Evolutionary conservation across 2,888 invertebrate species (phyloP).

Genomic region (Camponotus fellah): DNA sequence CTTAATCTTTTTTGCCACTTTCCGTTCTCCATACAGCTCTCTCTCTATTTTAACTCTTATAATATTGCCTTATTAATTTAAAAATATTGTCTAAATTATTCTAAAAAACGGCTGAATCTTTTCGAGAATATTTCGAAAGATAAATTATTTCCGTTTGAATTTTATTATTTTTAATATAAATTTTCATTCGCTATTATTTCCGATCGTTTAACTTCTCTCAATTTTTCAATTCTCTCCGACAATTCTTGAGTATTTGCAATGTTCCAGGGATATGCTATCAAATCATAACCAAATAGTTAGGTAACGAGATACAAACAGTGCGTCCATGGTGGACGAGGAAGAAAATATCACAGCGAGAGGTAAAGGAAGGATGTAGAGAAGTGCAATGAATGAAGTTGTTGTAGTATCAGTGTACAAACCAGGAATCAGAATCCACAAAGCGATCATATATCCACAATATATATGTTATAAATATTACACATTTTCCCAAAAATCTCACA

Average conservation of each 20-base stretch:
- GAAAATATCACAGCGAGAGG: constrained; percentile 57
- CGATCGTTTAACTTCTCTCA: constrained; percentile 24
- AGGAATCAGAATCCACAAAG: constrained; percentile 20
- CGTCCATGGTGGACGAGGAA: constrained; percentile 50
- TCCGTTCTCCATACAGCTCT: neutral
- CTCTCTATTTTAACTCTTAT: neutral
- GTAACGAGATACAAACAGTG: constrained; percentile 85
- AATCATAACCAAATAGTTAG: constrained; percentile 84
- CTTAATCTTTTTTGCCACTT: neutral
- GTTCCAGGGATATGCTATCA: constrained; percentile 77
- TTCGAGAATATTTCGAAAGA: neutral
- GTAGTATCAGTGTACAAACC: constrained; percentile 6
- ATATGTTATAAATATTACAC: neutral
- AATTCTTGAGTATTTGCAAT: constrained; percentile 60
- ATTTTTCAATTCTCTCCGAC: constrained; percentile 27
- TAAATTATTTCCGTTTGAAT: neutral
- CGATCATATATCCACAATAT: constrained; percentile 10
- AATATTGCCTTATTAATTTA: constrained; percentile 1
- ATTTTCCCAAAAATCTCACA: constrained; percentile 22
- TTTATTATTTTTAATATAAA: constrained; percentile 24
- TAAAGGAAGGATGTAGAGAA: constrained; percentile 58
- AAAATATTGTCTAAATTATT: neutral
- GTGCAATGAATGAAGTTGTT: constrained; percentile 30
- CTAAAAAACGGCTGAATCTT: neutral
- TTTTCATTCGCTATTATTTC: constrained; percentile 8